Conservation (phyloP, 2,797 vertebrate species). For the Tolypeutes matacus region DNA sequence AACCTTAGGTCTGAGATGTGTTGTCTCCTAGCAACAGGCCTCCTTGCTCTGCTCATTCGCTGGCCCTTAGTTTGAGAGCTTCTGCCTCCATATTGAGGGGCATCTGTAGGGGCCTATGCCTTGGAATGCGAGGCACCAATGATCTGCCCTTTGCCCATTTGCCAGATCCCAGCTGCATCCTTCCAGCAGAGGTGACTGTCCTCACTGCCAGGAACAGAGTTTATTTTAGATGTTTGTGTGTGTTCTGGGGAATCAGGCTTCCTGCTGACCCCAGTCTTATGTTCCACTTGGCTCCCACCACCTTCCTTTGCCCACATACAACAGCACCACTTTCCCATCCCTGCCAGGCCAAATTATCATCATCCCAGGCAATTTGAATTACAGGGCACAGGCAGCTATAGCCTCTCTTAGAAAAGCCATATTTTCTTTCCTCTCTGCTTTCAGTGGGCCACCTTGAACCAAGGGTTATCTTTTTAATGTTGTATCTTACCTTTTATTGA, state of each 20-base stretch:
- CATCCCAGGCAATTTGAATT: not conserved
- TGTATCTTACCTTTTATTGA: not conserved
- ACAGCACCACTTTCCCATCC: not conserved
- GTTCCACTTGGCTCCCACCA: not conserved
- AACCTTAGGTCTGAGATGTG: constrained; percentile 22
- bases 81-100: not conserved
- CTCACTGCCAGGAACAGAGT: not conserved
- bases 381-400: not conserved
- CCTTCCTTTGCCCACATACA: not conserved
- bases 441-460: not conserved
- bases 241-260: not conserved
- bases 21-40: constrained; percentile 74
- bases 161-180: not conserved
- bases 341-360: not conserved
- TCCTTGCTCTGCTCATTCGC: not conserved
- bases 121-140: not conserved
- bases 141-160: not conserved
- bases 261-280: not conserved
- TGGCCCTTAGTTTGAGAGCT: not conserved
- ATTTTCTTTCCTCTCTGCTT: constrained; percentile 1
- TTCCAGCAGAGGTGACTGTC: not conserved
- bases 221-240: not conserved
- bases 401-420: not conserved
- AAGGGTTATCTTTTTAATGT: not conserved
- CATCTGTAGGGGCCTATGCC: not conserved